A percentile compares a stretch with the other conserved stretches of the same genome.
Conservation (phyloP, 2,797 vertebrate species). For the Coranthus polyacanthus region DNA sequence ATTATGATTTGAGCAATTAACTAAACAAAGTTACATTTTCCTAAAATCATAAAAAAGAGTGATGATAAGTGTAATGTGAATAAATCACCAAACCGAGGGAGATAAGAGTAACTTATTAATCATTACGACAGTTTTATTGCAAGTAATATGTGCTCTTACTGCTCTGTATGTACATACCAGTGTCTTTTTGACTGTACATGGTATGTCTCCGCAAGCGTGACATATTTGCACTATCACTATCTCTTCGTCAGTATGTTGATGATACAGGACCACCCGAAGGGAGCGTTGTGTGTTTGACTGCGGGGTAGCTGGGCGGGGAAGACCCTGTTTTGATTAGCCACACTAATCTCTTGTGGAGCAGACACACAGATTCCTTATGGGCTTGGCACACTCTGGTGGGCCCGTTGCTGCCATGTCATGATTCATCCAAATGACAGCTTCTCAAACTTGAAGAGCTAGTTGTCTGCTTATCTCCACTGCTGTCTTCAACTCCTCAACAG, state of each 20-base stretch:
- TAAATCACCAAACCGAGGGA: conserved; percentile 32
- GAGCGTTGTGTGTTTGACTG: conserved; percentile 48
- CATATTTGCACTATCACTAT: conserved; percentile 49
- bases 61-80: conserved; percentile 48
- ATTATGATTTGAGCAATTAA: conserved; percentile 34
- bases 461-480: conserved; percentile 70
- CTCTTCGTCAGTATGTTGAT: conserved; percentile 48
- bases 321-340: conserved; percentile 76
- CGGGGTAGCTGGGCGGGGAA: conserved; percentile 62
- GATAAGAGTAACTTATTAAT: conserved; percentile 56
- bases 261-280: conserved; percentile 64
- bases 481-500: conserved; percentile 60
- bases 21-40: conserved; percentile 44
- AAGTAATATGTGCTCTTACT: conserved; percentile 34
- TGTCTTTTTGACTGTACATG: conserved; percentile 34
- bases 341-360: conserved; percentile 64
- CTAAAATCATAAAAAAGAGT: conserved; percentile 38
- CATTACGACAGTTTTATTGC: conserved; percentile 68
- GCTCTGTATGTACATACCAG: conserved; percentile 37
- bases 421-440: conserved; percentile 70
- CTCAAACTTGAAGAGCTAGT: conserved; percentile 41
- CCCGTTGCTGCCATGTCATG: conserved; percentile 67
- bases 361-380: conserved; percentile 67
- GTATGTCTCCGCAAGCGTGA: conserved; percentile 36
- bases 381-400: conserved; percentile 71